Evolutionary conservation across 2,113 vertebrate genomes (phyloP).

Genomic region (Progne subis): DNA sequence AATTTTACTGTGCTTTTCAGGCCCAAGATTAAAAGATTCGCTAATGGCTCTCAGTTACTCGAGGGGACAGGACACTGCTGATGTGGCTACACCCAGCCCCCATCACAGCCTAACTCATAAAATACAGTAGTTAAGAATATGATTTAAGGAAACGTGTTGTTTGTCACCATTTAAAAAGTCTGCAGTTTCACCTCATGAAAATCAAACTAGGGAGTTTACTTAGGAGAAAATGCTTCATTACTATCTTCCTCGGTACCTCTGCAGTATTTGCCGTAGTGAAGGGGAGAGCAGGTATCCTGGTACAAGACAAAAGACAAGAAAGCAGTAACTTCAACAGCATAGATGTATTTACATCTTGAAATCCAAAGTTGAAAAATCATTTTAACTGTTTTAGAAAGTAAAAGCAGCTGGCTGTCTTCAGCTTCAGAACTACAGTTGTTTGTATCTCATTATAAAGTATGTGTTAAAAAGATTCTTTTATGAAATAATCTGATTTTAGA

Average conservation of each 20-base stretch:
- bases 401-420: background rate
- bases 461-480: background rate
- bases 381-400: background rate
- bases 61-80: background rate
- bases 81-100: background rate
- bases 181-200: background rate
- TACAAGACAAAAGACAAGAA: background rate
- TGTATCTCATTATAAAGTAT: background rate
- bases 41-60: background rate
- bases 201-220: background rate
- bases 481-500: background rate
- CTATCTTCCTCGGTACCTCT: background rate
- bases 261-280: background rate
- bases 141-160: background rate
- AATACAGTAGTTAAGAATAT: background rate
- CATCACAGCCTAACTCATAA: background rate
- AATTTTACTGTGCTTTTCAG: background rate
- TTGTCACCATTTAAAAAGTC: background rate
- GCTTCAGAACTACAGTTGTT: background rate
- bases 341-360: background rate
- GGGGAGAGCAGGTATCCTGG: background rate
- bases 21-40: background rate
- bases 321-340: background rate
- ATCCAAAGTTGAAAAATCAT: background rate
- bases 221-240: background rate